phyloP scores from a whole-genome alignment of 1,140 invertebrate genomes.

The Bombus affinis region DNA sequence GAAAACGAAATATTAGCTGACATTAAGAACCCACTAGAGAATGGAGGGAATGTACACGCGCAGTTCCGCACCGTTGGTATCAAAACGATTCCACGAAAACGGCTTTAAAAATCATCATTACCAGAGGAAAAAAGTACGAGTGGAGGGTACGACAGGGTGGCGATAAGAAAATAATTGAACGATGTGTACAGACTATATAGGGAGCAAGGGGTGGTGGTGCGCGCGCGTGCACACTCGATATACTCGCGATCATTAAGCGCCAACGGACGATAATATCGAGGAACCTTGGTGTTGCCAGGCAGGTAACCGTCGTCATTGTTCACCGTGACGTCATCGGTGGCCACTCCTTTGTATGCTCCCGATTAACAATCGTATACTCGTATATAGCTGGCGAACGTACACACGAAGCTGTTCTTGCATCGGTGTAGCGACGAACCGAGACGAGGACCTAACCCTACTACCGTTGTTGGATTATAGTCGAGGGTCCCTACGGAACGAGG shows the following conservation, averaged over 20 bases:
- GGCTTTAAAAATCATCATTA: background rate
- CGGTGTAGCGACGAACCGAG: constrained; percentile 21
- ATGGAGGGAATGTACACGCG: too few relatives aligned
- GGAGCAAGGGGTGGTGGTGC: background rate
- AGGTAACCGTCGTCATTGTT: constrained; percentile 38
- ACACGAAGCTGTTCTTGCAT: constrained; percentile 4
- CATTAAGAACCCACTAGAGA: too few relatives aligned
- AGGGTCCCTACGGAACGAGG: constrained; percentile 42
- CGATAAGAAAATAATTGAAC: constrained; percentile 34
- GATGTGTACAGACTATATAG: constrained; percentile 14
- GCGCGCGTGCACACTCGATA: background rate
- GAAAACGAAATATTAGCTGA: too few relatives aligned
- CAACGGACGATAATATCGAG: constrained; percentile 35
- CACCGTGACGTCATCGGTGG: constrained; percentile 44
- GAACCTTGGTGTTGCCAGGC: constrained; percentile 3
- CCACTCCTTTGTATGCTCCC: constrained; percentile 53
- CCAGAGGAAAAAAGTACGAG: background rate
- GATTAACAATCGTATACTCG: constrained; percentile 46
- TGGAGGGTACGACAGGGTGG: background rate
- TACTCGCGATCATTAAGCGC: constrained; percentile 23
- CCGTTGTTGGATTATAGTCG: constrained; percentile 52
- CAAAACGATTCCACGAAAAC: constrained; percentile 1
- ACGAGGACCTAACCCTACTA: constrained; percentile 33
- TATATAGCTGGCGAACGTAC: background rate
- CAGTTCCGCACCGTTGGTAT: too few relatives aligned